phyloP scores from a whole-genome alignment of 1,140 invertebrate species.

The Microplitis demolitor region DNA sequence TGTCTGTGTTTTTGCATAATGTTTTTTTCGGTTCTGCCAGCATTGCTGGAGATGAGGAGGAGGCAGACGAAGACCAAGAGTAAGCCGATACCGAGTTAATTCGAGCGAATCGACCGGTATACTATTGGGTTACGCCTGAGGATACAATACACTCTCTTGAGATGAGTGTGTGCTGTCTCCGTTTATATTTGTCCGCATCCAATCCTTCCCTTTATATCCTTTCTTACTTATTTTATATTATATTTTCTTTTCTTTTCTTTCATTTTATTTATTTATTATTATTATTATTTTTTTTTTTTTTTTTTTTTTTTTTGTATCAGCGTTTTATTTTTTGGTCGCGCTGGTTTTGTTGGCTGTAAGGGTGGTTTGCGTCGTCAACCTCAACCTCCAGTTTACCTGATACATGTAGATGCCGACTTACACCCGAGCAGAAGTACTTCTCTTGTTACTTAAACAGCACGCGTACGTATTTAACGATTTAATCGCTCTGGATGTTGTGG shows the following conservation, averaged over 20 bases:
- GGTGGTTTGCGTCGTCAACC: background rate
- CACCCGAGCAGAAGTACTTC: background rate
- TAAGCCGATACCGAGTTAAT: slow-evolving; percentile 28
- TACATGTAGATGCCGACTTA: background rate
- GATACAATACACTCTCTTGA: slow-evolving; percentile 1
- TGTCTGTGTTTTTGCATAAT: slow-evolving; percentile 18
- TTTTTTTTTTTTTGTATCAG: too few species aligned
- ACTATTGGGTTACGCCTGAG: slow-evolving; percentile 29
- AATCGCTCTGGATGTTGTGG: background rate
- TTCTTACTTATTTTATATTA: background rate
- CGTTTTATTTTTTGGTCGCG: too few species aligned
- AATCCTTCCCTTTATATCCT: background rate
- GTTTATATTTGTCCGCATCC: slow-evolving; percentile 21
- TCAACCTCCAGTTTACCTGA: background rate
- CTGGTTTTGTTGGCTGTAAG: background rate
- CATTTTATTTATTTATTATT: background rate
- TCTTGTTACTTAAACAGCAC: background rate
- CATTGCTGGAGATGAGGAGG: background rate
- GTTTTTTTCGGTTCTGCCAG: background rate
- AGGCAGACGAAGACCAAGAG: background rate
- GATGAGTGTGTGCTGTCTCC: background rate
- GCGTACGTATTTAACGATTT: slow-evolving; percentile 1
- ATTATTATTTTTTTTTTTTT: background rate
- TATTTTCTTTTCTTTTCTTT: background rate
- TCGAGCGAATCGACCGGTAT: slow-evolving; percentile 21